phyloP scores from a whole-genome alignment of 2,888 invertebrate genomes.

The Drosophila kuntzei region DNA sequence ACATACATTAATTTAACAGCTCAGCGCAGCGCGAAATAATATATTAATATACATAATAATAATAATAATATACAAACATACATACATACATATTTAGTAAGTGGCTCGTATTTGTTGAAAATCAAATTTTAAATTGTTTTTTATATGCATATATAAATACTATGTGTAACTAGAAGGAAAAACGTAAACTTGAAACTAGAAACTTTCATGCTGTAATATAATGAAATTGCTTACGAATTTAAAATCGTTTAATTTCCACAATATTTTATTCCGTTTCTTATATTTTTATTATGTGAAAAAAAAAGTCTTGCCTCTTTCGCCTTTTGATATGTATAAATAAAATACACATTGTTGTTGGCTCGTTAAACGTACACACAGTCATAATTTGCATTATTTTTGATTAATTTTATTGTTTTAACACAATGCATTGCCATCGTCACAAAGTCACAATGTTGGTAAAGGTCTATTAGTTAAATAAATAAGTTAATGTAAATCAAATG shows the following conservation, averaged over 20 bases:
- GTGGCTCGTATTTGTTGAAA: conserved; percentile 68
- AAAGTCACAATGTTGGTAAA: conserved; percentile 69
- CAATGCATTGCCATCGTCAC: conserved; percentile 69
- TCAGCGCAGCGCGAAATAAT: conserved; percentile 48
- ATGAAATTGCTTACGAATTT: conserved; percentile 72
- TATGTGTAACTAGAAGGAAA: conserved; percentile 37
- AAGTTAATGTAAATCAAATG: conserved; percentile 43
- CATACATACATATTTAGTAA: conserved; percentile 54
- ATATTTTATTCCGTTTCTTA: conserved; percentile 5
- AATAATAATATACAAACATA: conserved; percentile 44
- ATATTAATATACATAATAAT: conserved; percentile 54
- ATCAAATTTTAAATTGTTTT: conserved; percentile 75
- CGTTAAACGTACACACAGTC: conserved; percentile 53
- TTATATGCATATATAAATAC: conserved; percentile 49
- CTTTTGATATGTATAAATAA: conserved; percentile 64
- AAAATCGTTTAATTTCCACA: conserved; percentile 61
- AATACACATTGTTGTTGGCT: conserved; percentile 67
- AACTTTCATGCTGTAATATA: conserved; percentile 69
- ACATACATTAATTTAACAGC: conserved; percentile 62
- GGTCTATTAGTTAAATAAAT: conserved; percentile 58
- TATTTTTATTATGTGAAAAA: conserved; percentile 19
- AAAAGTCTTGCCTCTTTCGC: conserved; percentile 46
- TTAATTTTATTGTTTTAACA: conserved; percentile 20
- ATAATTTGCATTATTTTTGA: conserved; percentile 27
- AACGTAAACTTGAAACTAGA: conserved; percentile 36